phyloP scores from a whole-genome alignment of 1,140 invertebrate genomes.

The Macrostomum lignano region DNA sequence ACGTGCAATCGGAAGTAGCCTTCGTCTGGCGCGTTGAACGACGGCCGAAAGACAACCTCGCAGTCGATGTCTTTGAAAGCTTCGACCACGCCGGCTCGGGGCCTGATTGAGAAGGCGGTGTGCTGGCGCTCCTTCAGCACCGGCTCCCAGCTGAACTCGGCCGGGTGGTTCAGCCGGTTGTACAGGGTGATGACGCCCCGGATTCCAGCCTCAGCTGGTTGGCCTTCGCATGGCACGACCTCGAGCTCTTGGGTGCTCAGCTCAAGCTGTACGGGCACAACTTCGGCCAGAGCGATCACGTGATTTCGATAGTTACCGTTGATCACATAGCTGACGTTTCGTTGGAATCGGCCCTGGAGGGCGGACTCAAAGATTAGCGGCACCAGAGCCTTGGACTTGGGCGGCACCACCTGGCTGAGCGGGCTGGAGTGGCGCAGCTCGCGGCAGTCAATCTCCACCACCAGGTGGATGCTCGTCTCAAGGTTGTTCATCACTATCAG shows the following conservation, averaged over 20 bases:
- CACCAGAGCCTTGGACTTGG: slow-evolving; percentile 19
- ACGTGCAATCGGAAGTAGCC: slow-evolving; percentile 20
- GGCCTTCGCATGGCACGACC: too few relatives aligned
- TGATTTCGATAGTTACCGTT: too few relatives aligned
- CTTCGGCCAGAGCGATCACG: too few relatives aligned
- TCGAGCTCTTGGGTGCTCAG: too few relatives aligned
- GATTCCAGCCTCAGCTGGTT: too few relatives aligned
- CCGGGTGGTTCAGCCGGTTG: too few relatives aligned
- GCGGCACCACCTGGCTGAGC: slow-evolving; percentile 23
- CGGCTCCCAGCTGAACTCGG: too few relatives aligned
- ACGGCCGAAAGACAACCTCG: slow-evolving; percentile 28
- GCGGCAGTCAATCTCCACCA: slow-evolving; percentile 18
- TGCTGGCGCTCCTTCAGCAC: too few relatives aligned
- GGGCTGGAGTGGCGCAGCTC: slow-evolving; percentile 25
- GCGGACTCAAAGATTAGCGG: slow-evolving; percentile 26
- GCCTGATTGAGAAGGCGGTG: slow-evolving; percentile 27
- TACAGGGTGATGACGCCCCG: too few relatives aligned
- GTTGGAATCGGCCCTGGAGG: slow-evolving; percentile 21
- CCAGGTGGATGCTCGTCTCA: slow-evolving; percentile 17
- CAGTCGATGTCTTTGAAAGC: slow-evolving; percentile 22
- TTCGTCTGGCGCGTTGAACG: slow-evolving; percentile 22
- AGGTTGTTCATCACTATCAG: slow-evolving; percentile 24
- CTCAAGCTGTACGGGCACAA: too few relatives aligned
- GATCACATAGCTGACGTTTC: too few relatives aligned
- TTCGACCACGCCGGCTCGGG: slow-evolving; percentile 20